Base-by-base conservation (phyloP, 2,797 vertebrate genomes). In the Cynopterus sphinx region DNA sequence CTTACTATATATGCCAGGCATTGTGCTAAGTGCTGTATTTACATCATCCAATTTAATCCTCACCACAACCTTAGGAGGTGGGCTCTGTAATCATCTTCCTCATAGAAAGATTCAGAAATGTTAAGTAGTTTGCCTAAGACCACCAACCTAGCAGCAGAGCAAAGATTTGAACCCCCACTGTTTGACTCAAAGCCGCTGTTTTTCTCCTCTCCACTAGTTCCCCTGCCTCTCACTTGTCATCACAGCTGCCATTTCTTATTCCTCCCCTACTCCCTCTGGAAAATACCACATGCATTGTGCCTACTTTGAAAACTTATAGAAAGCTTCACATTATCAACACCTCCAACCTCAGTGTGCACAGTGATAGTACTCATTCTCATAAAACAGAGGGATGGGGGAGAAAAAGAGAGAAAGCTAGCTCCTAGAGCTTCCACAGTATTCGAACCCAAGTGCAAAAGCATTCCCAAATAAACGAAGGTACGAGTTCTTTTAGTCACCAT, bases 91-190 rank as follows among this genome's bases (percentile, higher is more conserved):
- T 94, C 96, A 93, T 51, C 75, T 88, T 88, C 39, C 84, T 88
- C 73, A 75, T 7, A 51, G 79, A 77, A 90, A 88, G 65, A 65
- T 77, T 87, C 55, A 90, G 77, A 93, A 92, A 95, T 57, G 36
- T 89, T 92, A 89, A 89, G 78, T 67, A 65, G 94, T 91, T 73
- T 96, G 90, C 90, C 94, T 67, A 57, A 71, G 71, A 90, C 70
- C 90, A 87, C 67, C 61, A 77, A 90, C 89, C 89, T 6, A 95
- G 39, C 2, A 5, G 74, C 87, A 91, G 68, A 94, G 63, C 46
- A 53, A 85, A 96, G 87, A 79, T n/a, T 9, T 79, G 70, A 94
- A 88, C 53, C 41, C 24, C 12, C 6, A 3, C 59, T 71, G 8
- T 86, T 46, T 86, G 28, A 63, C 79, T 94, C 87, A 95, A 90